A percentile compares a stretch with the other conserved stretches of the same genome.
phyloP scores from a whole-genome alignment of 37 sponge, comb jelly and placozoan genomes.

The Beroe ovata region DNA sequence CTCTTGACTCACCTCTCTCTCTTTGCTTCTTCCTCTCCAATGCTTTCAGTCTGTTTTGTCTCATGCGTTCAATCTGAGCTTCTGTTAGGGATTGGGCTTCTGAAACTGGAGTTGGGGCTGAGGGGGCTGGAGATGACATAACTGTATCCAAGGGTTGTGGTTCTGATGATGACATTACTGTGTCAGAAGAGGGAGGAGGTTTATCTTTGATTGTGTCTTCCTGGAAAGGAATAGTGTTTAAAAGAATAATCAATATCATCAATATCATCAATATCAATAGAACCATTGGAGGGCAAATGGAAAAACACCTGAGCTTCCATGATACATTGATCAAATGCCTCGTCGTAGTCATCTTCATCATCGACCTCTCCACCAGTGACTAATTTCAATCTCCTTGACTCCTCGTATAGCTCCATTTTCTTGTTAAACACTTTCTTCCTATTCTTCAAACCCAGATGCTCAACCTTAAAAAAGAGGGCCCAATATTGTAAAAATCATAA shows the following conservation, averaged over 20 bases:
- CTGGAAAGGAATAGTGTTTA: no score
- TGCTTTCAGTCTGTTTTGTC: slow-evolving; percentile 36
- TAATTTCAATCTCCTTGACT: not conserved
- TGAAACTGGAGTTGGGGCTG: no score
- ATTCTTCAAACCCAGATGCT: slow-evolving; percentile 55
- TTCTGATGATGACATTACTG: no score
- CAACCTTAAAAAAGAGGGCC: slow-evolving; percentile 20
- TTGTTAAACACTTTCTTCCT: slow-evolving; percentile 35
- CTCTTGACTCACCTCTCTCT: not conserved
- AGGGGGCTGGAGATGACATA: no score
- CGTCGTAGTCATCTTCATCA: slow-evolving; percentile 36
- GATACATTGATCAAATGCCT: not conserved
- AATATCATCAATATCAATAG: no score
- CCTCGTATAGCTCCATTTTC: slow-evolving; percentile 63
- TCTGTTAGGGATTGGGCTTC: not conserved
- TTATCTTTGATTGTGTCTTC: no score
- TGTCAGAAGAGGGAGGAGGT: no score
- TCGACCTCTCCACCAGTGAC: slow-evolving; percentile 22
- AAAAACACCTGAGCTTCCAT: not conserved
- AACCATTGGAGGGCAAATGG: no score
- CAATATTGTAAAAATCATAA: no score
- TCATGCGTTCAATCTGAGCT: slow-evolving; percentile 62
- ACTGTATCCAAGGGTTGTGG: no score
- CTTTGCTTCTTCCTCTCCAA: slow-evolving; percentile 54
- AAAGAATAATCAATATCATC: no score